These are phyloP conservation scores for Cryptotermes secundus DNA, from an alignment of 1,140 invertebrate species.

Conservation along the genomic window DNA sequence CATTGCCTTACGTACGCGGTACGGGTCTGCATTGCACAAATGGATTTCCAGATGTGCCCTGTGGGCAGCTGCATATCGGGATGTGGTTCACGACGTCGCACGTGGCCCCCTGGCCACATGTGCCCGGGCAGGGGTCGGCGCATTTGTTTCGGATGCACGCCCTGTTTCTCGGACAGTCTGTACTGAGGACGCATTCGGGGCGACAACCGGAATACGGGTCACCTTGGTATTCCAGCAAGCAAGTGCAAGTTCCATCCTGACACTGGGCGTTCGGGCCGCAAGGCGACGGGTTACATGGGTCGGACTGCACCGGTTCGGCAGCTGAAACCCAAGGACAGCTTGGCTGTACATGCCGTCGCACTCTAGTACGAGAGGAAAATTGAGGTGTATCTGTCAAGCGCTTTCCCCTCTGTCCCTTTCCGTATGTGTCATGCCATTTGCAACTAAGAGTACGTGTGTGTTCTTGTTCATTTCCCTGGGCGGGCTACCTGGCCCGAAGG, in stretches of 20 bases:
- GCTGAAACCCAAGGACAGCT: slow-evolving; percentile 18
- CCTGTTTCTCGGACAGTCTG: slow-evolving; percentile 61
- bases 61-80: slow-evolving; percentile 42
- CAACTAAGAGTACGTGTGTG: neutral
- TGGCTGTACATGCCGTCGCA: slow-evolving; percentile 7
- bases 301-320: slow-evolving; percentile 42
- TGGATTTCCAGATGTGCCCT: slow-evolving; percentile 43
- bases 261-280: slow-evolving; percentile 52
- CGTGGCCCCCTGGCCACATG: slow-evolving; percentile 43
- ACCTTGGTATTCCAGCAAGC: slow-evolving; percentile 44
- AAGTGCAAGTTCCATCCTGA: slow-evolving; percentile 46
- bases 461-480: neutral
- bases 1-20: slow-evolving; percentile 43
- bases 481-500: slow-evolving; percentile 46
- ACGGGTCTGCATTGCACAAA: slow-evolving; percentile 39
- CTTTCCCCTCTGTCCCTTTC: neutral
- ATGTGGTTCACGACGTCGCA: slow-evolving; percentile 42
- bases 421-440: neutral
- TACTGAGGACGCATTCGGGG: slow-evolving; percentile 51
- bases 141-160: slow-evolving; percentile 46
- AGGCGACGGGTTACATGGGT: slow-evolving; percentile 56
- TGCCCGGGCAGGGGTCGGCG: slow-evolving; percentile 44
- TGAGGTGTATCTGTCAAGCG: neutral
- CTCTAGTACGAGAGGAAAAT: neutral
- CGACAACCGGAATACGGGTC: slow-evolving; percentile 47